Base-by-base conservation (phyloP, 2,888 invertebrate species). In the Noctua fimbriata region DNA sequence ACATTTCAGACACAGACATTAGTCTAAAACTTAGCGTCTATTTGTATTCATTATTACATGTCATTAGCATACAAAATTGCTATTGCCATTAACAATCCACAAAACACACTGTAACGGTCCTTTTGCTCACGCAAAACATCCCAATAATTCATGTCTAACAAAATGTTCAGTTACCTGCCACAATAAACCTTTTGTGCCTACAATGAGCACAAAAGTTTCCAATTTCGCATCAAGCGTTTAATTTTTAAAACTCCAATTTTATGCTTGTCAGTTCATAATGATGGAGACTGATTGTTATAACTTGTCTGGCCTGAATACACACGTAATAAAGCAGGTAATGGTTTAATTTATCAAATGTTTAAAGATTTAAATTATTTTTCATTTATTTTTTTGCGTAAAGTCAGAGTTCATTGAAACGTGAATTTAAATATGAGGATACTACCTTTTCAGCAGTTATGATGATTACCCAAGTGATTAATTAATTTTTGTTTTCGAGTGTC, bases 241-340 rank as follows among this genome's bases (percentile, higher is more conserved):
- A 82, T 88, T 90, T 89, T 90, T 82, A 88, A 88, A 88, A 87
- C 88, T 85, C 79, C 85, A 91, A 91, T 92, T 92, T 90, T 83
- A 90, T 91, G 92, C 87, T 87, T 92, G 91, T 92, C 91, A 90
- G 89, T 78, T 81, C 85, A 82, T 83, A 87, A 90, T 87, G 84
- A 81, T 84, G 80, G 80, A 79, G 81, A 84, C 75, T 79, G 82
- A 87, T 89, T 89, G 84, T 86, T 87, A 83, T 82, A 78, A 79
- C 76, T 81, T 81, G 79, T 80, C 65, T 78, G 81, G 78, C 76
- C 73, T 79, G 85, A 87, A 85, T 82, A 78, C 83, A 85, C 83
- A 86, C 79, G 81, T 83, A 85, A 82, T 82, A 87, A 18, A 75
- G 79, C 73, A 85, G 76, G 83, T 82, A 85, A 88, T 88, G 85